Evolutionary conservation across 2,113 vertebrate genomes (phyloP).

Genomic region (Orthonyx spaldingii): DNA sequence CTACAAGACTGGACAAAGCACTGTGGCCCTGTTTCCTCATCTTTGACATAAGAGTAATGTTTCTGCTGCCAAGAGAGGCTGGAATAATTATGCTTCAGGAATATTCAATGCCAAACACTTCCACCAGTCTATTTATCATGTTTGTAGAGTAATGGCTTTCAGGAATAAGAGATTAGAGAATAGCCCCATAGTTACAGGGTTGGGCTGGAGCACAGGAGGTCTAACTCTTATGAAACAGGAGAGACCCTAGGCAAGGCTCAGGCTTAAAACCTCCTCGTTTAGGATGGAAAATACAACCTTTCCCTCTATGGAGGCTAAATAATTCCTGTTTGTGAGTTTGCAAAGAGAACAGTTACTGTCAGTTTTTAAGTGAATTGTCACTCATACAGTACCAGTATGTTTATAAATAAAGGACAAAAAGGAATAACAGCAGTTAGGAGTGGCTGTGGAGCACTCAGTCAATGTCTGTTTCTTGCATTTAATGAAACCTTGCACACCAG

Average conservation of each 20-base stretch:
- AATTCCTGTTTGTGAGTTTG: not conserved
- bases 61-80: not conserved
- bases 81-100: not conserved
- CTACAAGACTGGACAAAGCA: not conserved
- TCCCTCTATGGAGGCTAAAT: not conserved
- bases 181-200: not conserved
- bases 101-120: not conserved
- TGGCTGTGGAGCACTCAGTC: not conserved
- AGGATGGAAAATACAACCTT: not conserved
- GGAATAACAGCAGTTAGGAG: not conserved
- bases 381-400: not conserved
- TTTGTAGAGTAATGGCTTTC: not conserved
- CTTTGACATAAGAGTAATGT: not conserved
- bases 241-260: not conserved
- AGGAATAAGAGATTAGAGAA: not conserved
- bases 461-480: not conserved
- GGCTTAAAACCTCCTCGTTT: not conserved
- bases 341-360: not conserved
- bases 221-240: not conserved
- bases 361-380: not conserved
- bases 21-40: not conserved
- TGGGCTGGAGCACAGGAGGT: not conserved
- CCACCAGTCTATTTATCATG: not conserved
- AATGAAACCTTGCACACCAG: not conserved
- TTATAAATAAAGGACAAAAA: not conserved